A percentile compares a stretch with the other conserved stretches of the same genome.
Evolutionary conservation across 2,113 vertebrate species (phyloP).

Genomic region (Austrofundulus limnaeus): DNA sequence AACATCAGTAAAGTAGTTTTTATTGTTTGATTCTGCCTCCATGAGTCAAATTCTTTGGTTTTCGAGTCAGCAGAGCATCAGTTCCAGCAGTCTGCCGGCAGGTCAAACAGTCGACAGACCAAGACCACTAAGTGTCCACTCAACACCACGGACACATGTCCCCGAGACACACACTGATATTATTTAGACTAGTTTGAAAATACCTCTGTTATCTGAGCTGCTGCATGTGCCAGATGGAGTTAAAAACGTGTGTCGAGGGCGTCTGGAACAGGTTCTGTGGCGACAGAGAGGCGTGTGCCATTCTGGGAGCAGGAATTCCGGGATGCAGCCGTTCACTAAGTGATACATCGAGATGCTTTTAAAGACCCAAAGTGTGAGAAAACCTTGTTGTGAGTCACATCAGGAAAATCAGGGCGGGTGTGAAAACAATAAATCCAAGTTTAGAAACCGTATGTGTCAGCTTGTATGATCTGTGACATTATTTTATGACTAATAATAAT

Average conservation of each 20-base stretch:
- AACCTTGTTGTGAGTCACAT: not conserved
- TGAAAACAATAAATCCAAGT: not conserved
- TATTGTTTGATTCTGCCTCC: too few relatives aligned
- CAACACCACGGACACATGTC: conserved; percentile 41
- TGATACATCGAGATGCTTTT: conserved; percentile 49
- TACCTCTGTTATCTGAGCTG: conserved; percentile 76
- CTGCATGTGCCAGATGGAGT: conserved; percentile 59
- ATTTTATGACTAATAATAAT: too few relatives aligned
- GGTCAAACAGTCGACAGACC: not conserved
- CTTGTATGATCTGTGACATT: not conserved
- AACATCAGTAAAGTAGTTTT: too few relatives aligned
- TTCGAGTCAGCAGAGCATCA: not conserved
- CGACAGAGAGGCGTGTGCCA: conserved; percentile 75
- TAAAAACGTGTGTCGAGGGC: conserved; percentile 65
- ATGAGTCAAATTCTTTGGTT: not conserved
- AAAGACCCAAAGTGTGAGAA: conserved; percentile 4
- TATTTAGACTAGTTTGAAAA: conserved; percentile 66
- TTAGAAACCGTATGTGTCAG: not conserved
- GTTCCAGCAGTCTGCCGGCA: not conserved
- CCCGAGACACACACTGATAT: conserved; percentile 41
- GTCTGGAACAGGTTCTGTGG: conserved; percentile 52
- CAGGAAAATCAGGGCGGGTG: not conserved
- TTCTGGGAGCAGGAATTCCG: conserved; percentile 74
- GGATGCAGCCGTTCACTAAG: conserved; percentile 42
- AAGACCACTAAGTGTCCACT: conserved; percentile 5